Base-by-base conservation (phyloP, 2,113 vertebrate genomes). In the Clupea harengus region DNA sequence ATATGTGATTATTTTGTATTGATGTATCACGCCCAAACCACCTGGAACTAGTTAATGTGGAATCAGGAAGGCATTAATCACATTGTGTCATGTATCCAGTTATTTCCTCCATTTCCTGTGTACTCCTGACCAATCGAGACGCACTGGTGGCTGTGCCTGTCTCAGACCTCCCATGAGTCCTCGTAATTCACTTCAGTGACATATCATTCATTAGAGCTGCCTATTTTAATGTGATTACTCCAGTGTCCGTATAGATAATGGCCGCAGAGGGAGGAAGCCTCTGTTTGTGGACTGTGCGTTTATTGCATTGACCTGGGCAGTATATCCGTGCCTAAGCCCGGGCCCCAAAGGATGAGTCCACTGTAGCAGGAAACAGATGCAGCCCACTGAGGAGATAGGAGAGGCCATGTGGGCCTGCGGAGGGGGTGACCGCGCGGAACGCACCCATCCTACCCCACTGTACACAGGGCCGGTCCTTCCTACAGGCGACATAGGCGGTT, bases 281-380 rank as follows among this genome's bases (percentile, higher is more conserved):
- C 81, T 60, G 82, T 39, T 78, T 39, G 72, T 39, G 32, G 72
- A 28, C 72, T 78, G 72, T 32, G 72, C 11, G 13, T 84, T 87
- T 83, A 87, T 54, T 87, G 39, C 75, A 32, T 45, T 81, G 80
- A 86, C 11, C 50, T 45, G 60, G 50, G 60, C 57, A 50, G 72
- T 86, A 83, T 83, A 80, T 75, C 82, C 5, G 18, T 4, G 50
- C 60, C 49, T 82, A 6, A 3, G 47, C 82, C 86, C 52, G 67
- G 22, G 15, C 22, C 49, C 64, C 46, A 83, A 15, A 72, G 18
- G 86, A 86, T 83, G 86, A 75, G 67, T 46, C 0, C 45, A 6
- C 54, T 64, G 86, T 78, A 84, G 57, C 85, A 87, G 89, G 87
- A 89, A 88, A 85, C 87, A 85, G 78, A 84, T 82, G 81, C 83